Evolutionary conservation across 1,140 invertebrate species (phyloP), one percentile per base, ranked within the genome.

Genomic region (Drosophila carrolli): DNA sequence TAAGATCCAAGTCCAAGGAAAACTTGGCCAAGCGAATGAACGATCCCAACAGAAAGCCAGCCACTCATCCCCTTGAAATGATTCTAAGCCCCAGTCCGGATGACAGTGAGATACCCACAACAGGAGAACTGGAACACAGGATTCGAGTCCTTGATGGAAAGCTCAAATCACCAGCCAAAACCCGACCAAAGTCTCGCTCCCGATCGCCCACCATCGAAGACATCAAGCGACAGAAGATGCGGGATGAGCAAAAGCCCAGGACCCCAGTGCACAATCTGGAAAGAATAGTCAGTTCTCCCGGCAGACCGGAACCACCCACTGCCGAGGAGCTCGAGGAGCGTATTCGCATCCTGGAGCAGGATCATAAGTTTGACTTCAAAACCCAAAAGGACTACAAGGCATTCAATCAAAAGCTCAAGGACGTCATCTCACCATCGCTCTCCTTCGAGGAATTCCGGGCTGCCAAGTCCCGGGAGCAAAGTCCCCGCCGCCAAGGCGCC

Each of bases 1-100:
- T 88, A 1, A 70, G 78, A 3, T 91, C 90, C 19, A 91, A 91
- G 51, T 91, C 90, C 5, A 91, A 84, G 41, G 90, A 91, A 11
- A 82, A 82, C 32, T 27, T 91, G 10, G 47, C 67, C 3, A 78
- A 73, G 40, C 82, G 88, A 8, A 82, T 75, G 51, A 48, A 37
- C 10, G 89, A 89, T 59, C 75, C 80, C 7, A 91, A 86, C 19
- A 73, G 81, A 10, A 88, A 89, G 35, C 75, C 74, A 14, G 61
- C 88, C 9, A 91, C 91, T 51, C 90, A 91, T 79, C 90, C 90
- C 0, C 54, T 91, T 0, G 90, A 91, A 74, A 90, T 91, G 88
- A 55, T 91, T 9, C 84, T 91, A 0, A 88, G 90, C 38, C 78
- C 90, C 0, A 91, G 90, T 59, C 86, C 90, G 0, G 90, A 91